Evolutionary conservation across 2,113 vertebrate species (phyloP).

Genomic region (Spizaetus ornatus): DNA sequence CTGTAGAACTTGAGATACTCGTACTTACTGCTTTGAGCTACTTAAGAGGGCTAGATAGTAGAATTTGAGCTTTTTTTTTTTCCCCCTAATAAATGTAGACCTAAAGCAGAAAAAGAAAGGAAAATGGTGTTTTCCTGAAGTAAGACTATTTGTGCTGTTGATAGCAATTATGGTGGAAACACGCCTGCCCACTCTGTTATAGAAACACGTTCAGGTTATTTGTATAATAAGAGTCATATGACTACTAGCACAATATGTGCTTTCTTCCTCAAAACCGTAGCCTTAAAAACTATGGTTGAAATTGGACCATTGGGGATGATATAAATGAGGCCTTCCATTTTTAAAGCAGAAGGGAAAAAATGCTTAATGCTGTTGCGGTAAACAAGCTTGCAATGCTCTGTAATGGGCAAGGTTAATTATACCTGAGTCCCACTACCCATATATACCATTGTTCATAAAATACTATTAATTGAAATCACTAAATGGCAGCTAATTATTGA

Average conservation of each 20-base stretch:
- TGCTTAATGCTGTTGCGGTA: neutral
- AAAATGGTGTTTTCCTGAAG: neutral
- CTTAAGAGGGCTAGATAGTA: neutral
- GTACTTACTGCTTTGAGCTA: neutral
- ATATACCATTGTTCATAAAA: neutral
- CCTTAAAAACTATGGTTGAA: neutral
- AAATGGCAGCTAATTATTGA: neutral
- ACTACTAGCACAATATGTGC: neutral
- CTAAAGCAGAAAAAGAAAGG: neutral
- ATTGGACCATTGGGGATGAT: neutral
- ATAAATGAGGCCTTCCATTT: slow-evolving; percentile 17
- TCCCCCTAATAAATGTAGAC: neutral
- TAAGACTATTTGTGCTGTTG: neutral
- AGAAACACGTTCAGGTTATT: neutral
- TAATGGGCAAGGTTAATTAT: slow-evolving; percentile 1
- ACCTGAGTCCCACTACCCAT: neutral
- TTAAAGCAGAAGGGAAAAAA: neutral
- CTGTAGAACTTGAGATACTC: neutral
- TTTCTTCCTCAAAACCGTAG: slow-evolving; percentile 10
- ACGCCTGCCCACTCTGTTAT: neutral
- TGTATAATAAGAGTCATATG: neutral
- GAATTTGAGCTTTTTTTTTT: neutral
- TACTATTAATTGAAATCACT: neutral
- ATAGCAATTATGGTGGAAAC: neutral
- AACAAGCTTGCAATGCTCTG: neutral